Percentiles rank a stretch among this genome's conserved stretches.
Evolutionary conservation across 2,888 invertebrate genomes (phyloP).

Genomic region (Ceramica pisi): DNA sequence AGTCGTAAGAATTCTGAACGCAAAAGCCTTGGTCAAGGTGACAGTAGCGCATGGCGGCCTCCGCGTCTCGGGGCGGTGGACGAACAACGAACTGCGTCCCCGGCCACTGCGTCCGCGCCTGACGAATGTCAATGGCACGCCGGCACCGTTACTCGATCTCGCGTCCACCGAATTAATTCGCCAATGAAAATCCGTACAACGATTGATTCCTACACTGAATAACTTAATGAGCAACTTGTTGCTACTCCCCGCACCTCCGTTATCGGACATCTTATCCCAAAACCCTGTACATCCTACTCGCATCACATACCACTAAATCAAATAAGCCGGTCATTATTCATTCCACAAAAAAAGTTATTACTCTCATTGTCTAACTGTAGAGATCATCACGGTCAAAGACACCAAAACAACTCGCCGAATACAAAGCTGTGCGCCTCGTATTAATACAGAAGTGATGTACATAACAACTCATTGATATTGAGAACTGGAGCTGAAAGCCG

Average conservation of each 20-base stretch:
- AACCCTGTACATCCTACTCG: conserved; percentile 63
- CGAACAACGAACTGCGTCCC: conserved; percentile 70
- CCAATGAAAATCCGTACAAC: conserved; percentile 85
- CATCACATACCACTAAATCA: conserved; percentile 67
- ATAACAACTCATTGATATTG: conserved; percentile 74
- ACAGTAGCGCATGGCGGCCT: conserved; percentile 64
- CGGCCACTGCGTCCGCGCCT: conserved; percentile 76
- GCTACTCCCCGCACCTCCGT: conserved; percentile 79
- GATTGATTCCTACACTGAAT: conserved; percentile 86
- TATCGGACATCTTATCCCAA: conserved; percentile 83
- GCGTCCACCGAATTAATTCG: conserved; percentile 89
- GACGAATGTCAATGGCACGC: conserved; percentile 90
- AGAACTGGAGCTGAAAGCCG: conserved; percentile 73
- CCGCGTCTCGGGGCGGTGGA: conserved; percentile 69
- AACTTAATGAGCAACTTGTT: conserved; percentile 86
- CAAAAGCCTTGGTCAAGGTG: conserved; percentile 60
- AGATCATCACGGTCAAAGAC: conserved; percentile 84
- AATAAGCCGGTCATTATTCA: conserved; percentile 71
- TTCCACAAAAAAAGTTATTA: conserved; percentile 76
- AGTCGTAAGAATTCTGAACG: conserved; percentile 30
- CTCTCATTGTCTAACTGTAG: conserved; percentile 76
- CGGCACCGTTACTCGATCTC: conserved; percentile 89
- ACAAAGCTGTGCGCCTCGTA: conserved; percentile 57
- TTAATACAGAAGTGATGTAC: conserved; percentile 69
- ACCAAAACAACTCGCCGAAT: conserved; percentile 74